Evolutionary conservation across 2,113 vertebrate genomes (phyloP).

Genomic region (Datnioides undecimradiatus): DNA sequence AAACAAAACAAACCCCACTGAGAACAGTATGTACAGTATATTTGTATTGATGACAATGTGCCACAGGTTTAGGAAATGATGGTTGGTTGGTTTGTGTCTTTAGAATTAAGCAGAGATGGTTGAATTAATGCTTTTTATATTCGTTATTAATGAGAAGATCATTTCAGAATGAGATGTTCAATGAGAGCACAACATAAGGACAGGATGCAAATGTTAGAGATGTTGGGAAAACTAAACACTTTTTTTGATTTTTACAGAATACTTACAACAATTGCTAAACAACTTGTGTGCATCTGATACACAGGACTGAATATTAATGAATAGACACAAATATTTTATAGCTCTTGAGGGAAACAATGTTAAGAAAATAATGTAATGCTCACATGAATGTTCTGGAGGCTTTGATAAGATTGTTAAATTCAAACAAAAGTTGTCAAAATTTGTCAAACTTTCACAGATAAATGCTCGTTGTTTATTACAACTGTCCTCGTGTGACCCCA

Average conservation of each 20-base stretch:
- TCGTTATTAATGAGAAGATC: background rate
- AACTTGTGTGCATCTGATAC: background rate
- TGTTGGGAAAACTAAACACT: background rate
- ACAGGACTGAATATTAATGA: constrained; percentile 3
- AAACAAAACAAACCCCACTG: constrained; percentile 20
- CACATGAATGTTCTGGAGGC: constrained; percentile 5
- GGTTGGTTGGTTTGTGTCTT: background rate
- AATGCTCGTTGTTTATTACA: background rate
- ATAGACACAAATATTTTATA: background rate
- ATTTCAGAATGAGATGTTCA: constrained; percentile 5
- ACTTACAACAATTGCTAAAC: constrained; percentile 17
- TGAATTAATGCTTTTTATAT: constrained; percentile 1
- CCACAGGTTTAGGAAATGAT: constrained; percentile 45
- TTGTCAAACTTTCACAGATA: background rate
- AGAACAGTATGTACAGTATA: constrained; percentile 46
- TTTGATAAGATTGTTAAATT: constrained; percentile 4
- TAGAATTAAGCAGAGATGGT: background rate
- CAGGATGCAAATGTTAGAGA: background rate
- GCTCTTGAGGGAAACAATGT: background rate
- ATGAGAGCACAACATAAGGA: background rate
- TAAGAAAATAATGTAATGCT: constrained; percentile 4
- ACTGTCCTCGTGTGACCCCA: background rate
- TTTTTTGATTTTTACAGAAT: background rate
- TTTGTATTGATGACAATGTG: constrained; percentile 57
- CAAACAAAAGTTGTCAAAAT: background rate